These are phyloP conservation scores for Lethrus apterus DNA, from an alignment of 1,140 invertebrate species.

Conservation along the genomic window DNA sequence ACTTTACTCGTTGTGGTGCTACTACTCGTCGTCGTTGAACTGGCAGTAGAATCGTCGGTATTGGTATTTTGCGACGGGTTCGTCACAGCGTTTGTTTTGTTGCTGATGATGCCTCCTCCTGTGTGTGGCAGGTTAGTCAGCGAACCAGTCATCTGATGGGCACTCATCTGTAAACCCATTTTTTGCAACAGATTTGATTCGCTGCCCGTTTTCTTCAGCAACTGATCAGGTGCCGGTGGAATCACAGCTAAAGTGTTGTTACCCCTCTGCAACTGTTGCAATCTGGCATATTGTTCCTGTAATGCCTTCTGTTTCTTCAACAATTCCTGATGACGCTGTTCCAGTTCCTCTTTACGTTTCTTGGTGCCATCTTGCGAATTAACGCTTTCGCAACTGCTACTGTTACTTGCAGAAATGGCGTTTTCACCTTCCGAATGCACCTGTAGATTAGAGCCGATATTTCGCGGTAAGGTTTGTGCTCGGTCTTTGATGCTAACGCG, in stretches of 20 bases:
- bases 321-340: slow-evolving; percentile 78
- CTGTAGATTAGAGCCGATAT: slow-evolving; percentile 38
- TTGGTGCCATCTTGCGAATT: slow-evolving; percentile 62
- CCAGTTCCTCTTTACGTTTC: slow-evolving; percentile 66
- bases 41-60: slow-evolving; percentile 32
- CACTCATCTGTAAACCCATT: slow-evolving; percentile 63
- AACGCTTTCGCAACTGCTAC: slow-evolving; percentile 66
- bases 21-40: slow-evolving; percentile 36
- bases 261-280: slow-evolving; percentile 76
- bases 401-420: slow-evolving; percentile 49
- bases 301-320: slow-evolving; percentile 76
- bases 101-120: slow-evolving; percentile 29
- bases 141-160: slow-evolving; percentile 54
- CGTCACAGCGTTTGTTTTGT: slow-evolving; percentile 19
- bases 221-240: slow-evolving; percentile 53
- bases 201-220: slow-evolving; percentile 80
- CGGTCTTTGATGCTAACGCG: slow-evolving; percentile 38
- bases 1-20: slow-evolving; percentile 64
- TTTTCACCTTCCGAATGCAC: slow-evolving; percentile 23
- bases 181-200: slow-evolving; percentile 82
- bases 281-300: slow-evolving; percentile 79
- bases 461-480: slow-evolving; percentile 38
- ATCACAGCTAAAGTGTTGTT: slow-evolving; percentile 52
- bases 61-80: slow-evolving; percentile 10
- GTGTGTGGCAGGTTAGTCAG: slow-evolving; percentile 51